A percentile compares a stretch with the other conserved stretches of the same genome.
phyloP scores from a whole-genome alignment of 2,113 vertebrate genomes.

The Actenoides hombroni region DNA sequence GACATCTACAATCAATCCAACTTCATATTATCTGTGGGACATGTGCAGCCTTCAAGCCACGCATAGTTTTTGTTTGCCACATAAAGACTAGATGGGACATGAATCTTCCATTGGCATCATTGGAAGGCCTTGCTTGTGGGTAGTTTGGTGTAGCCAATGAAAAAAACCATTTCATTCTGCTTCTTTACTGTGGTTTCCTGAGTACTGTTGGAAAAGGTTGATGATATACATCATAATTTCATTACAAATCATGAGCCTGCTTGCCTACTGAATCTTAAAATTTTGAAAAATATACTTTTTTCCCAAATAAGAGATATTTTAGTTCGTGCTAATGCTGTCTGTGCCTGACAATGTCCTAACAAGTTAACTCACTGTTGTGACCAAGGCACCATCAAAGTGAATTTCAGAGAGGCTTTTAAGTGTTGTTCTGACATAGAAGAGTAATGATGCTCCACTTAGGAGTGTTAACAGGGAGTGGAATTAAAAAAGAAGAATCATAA shows the following conservation, averaged over 20 bases:
- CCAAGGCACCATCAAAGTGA: background rate
- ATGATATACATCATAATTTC: background rate
- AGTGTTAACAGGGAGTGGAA: background rate
- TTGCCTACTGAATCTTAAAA: background rate
- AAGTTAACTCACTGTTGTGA: background rate
- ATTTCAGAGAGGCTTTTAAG: background rate
- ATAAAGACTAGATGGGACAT: background rate
- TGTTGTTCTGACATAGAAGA: background rate
- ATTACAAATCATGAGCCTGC: background rate
- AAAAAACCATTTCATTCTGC: background rate
- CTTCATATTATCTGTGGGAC: background rate
- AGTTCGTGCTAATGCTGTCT: background rate
- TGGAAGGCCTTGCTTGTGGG: background rate
- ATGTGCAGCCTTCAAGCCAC: background rate
- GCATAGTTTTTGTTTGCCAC: background rate
- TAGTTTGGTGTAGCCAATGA: background rate
- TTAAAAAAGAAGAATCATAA: background rate
- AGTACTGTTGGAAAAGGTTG: background rate
- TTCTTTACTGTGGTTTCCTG: background rate
- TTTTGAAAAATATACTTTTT: background rate
- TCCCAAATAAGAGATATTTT: background rate
- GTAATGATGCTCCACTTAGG: background rate
- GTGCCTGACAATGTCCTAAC: background rate
- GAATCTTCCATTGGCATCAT: background rate
- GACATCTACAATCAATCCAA: background rate